Base-by-base conservation (phyloP, 2,888 invertebrate species). In the Lepidochrysops patricia region DNA sequence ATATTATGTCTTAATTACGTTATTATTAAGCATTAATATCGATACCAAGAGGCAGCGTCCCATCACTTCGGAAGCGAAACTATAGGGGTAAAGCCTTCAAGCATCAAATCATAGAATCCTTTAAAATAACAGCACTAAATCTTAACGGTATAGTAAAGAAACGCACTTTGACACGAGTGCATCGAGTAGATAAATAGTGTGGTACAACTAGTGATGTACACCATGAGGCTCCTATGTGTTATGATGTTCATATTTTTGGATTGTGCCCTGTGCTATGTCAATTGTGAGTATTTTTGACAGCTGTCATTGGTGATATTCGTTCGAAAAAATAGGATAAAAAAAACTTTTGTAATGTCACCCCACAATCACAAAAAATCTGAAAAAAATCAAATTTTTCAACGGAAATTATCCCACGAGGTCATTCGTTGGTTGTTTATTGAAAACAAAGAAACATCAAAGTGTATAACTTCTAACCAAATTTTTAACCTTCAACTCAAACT, bases 11-110 rank as follows among this genome's bases (percentile, higher is more conserved):
- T 32, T n/a, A n/a, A n/a, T n/a, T n/a, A n/a, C n/a, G n/a, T n/a
- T n/a, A n/a, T n/a, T n/a, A n/a, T n/a, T 49, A 12, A 12, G 35
- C 2, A n/a, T 32, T 35, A 13, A 6, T 52, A 54, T 64, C 66
- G 68, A 67, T 63, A 63, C 37, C 19, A n/a, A 54, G 56, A 32
- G 60, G 50, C 26, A 9, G 9, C 19, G 15, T 1, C 62, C 48
- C 70, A 71, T 73, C 82, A 68, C 78, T 80, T 72, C 61, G 66
- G 63, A 68, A 67, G 73, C 68, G 66, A 58, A 62, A 63, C 60
- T 77, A 88, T 88, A 86, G 84, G 88, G 89, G 89, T 82, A 76
- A 83, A 82, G 74, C 89, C 89, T 89, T 88, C 83, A 75, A 75
- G 73, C 70, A 67, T 65, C 84, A 86, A 86, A 86, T 84, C 81